These are phyloP conservation scores for Nasonia longicornis DNA, from an alignment of 1,140 invertebrate genomes.

Conservation along the genomic window DNA sequence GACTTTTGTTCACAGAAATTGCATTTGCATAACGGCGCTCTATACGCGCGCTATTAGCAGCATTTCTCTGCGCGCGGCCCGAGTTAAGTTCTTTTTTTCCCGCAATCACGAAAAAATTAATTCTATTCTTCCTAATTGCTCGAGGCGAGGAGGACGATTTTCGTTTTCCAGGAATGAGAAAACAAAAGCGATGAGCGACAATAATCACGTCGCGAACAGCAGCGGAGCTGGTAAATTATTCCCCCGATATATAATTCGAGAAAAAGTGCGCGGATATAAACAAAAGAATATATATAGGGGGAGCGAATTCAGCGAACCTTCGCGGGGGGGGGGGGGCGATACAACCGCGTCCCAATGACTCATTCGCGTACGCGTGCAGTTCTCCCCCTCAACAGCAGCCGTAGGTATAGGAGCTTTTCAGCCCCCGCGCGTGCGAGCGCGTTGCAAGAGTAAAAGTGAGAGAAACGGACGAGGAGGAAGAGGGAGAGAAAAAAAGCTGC, in stretches of 20 bases:
- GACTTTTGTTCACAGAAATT: constrained; percentile 1
- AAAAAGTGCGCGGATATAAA: background rate
- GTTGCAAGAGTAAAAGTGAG: background rate
- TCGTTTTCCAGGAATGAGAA: no score
- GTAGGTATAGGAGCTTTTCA: background rate
- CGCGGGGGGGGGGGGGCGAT: background rate
- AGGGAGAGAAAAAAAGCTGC: background rate
- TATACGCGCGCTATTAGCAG: background rate
- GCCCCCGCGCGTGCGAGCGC: background rate
- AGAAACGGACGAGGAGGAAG: background rate
- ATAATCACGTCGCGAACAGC: background rate
- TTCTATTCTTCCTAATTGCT: background rate
- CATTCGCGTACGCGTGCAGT: background rate
- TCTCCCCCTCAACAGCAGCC: background rate
- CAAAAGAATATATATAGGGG: background rate
- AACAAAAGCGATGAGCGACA: background rate
- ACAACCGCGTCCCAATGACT: background rate
- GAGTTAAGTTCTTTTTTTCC: background rate
- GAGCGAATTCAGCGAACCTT: no score
- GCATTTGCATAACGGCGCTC: background rate
- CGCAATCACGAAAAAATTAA: background rate
- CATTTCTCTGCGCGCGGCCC: background rate
- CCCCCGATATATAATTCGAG: background rate
- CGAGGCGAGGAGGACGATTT: no score
- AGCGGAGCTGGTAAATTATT: background rate